Percentiles rank a stretch among this genome's conserved stretches.
Evolutionary conservation across 2,888 invertebrate species (phyloP).

Genomic region (Eulithis testata): DNA sequence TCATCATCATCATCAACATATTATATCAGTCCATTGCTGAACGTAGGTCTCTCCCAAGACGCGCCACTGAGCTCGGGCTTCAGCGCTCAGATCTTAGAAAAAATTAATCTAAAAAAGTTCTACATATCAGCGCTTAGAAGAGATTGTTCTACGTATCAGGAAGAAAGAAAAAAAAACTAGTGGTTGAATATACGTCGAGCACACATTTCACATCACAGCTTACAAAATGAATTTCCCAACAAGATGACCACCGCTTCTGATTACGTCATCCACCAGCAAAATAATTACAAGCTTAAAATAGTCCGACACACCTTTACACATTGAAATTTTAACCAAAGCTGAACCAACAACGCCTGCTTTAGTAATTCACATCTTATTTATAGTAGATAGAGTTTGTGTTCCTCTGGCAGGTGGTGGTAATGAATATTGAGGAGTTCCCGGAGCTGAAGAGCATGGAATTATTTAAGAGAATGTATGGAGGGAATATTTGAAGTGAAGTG

Average conservation of each 20-base stretch:
- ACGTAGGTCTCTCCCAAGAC: too few relatives aligned
- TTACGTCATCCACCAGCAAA: background rate
- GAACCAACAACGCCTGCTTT: slow-evolving; percentile 6
- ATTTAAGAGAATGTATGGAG: slow-evolving; percentile 16
- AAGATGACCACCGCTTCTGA: background rate
- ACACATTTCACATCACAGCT: too few relatives aligned
- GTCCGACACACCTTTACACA: slow-evolving; percentile 9
- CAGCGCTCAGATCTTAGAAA: too few relatives aligned
- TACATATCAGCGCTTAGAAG: too few relatives aligned
- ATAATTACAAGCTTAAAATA: slow-evolving; percentile 22
- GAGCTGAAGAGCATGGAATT: slow-evolving; percentile 2
- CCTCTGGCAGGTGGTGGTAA: background rate
- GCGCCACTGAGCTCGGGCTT: too few relatives aligned
- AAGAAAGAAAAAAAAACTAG: too few relatives aligned
- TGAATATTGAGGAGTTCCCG: slow-evolving; percentile 16
- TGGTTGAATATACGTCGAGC: too few relatives aligned
- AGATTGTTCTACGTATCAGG: too few relatives aligned
- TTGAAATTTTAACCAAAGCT: slow-evolving; percentile 14
- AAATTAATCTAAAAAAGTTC: too few relatives aligned
- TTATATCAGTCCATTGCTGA: too few relatives aligned
- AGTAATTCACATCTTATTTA: slow-evolving; percentile 3
- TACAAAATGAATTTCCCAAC: background rate
- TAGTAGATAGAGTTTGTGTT: slow-evolving; percentile 5
- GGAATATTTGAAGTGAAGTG: slow-evolving; percentile 10
- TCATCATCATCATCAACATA: too few relatives aligned